Evolutionary conservation across 1,140 invertebrate species (phyloP), one percentile per base, ranked within the genome.

Genomic region (Wasmannia auropunctata): DNA sequence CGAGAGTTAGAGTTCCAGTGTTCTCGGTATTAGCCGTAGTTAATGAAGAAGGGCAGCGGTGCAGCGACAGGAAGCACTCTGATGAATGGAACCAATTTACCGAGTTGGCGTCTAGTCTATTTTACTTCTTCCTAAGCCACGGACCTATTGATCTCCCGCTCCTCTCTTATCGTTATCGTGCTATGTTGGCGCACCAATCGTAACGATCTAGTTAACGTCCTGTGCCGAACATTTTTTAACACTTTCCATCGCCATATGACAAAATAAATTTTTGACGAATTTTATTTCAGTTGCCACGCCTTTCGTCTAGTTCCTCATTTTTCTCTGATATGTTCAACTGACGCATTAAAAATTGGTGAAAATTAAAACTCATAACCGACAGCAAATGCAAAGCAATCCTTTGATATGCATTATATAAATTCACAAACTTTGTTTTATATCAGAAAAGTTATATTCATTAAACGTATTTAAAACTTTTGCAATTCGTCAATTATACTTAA

Each of bases 1-100:
- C 54, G 70, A 58, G 74, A 87, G 80, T 77, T 79, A 60, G 77
- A 85, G 62, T 87, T 77, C 46, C 85, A 62, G 58, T 58, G 76
- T 77, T 62, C 86, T 77, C 60, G 70, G 87, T 85, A 86, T 72
- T 76, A 65, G 89, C 80, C 85, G 80, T 86, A 86, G 49, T 84
- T 86, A 87, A 76, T 79, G 86, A 65, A 83, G 76, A 60, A 81
- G 76, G 60, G 51, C 83, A 80, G 85, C 54, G 63, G 85, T 86
- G 74, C 81, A 83, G 85, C 87, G 91, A 91, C 88, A 80, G 88
- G 87, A 89, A 90, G 86, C 83, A 77, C 74, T 87, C 75, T 92
- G 91, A 91, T 91, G 92, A 91, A 92, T 92, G 90, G 91, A 91
- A 91, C 92, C 91, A 92, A 92, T 93, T 93, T 93, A 92, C 88